Percentiles rank a stretch among this genome's conserved stretches.
phyloP scores from a whole-genome alignment of 2,888 invertebrate genomes.

The Cephus nigrinus region DNA sequence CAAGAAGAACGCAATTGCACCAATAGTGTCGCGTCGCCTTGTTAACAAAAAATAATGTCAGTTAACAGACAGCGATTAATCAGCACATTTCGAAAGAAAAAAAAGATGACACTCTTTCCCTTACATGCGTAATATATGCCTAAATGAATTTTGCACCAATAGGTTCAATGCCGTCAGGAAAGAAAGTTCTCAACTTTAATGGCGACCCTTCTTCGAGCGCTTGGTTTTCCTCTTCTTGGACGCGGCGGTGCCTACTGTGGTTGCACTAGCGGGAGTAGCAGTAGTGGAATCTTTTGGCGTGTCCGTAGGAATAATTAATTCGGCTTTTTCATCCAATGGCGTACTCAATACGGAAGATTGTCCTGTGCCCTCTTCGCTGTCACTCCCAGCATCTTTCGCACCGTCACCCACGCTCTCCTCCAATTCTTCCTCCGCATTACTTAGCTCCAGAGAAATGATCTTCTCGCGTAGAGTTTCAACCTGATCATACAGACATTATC shows the following conservation, averaged over 20 bases:
- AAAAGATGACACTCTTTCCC: neutral
- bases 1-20: neutral
- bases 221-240: constrained; percentile 69
- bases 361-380: constrained; percentile 59
- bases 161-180: neutral
- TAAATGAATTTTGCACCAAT: neutral
- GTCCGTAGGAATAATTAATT: constrained; percentile 69
- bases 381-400: constrained; percentile 58
- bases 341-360: constrained; percentile 63
- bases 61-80: neutral
- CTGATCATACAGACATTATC: constrained; percentile 65
- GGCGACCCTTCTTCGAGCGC: constrained; percentile 69
- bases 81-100: neutral
- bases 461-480: constrained; percentile 93
- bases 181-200: constrained; percentile 47
- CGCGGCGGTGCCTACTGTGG: constrained; percentile 28
- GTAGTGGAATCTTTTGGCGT: constrained; percentile 68
- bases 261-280: constrained; percentile 50
- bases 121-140: neutral
- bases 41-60: neutral
- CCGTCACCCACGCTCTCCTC: constrained; percentile 58
- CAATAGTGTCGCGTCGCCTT: neutral
- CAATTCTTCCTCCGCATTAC: constrained; percentile 73
- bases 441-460: constrained; percentile 89
- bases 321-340: constrained; percentile 68